These are phyloP conservation scores for Sebastes diploproa DNA, from an alignment of 2,797 vertebrate species.

Conservation along the genomic window DNA sequence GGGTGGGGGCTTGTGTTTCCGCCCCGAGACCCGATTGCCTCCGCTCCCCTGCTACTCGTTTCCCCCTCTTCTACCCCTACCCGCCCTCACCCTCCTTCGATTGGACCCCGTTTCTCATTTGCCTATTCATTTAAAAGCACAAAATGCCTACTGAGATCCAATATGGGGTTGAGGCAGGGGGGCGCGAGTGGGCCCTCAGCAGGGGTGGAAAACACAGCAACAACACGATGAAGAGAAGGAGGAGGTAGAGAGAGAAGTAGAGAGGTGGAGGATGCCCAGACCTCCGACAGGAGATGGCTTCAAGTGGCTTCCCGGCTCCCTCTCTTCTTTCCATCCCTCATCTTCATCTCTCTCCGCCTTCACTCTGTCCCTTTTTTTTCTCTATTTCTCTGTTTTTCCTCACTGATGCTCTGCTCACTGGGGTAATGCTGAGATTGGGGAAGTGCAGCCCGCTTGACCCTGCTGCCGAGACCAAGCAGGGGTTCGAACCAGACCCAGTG, in stretches of 20 bases:
- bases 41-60: slow-evolving; percentile 74
- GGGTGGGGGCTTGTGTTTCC: slow-evolving; percentile 75
- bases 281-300: slow-evolving; percentile 71
- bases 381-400: slow-evolving; percentile 52
- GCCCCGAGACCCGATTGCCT: slow-evolving; percentile 79
- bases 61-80: slow-evolving; percentile 59
- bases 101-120: slow-evolving; percentile 83
- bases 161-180: slow-evolving; percentile 85
- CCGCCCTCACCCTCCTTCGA: slow-evolving; percentile 54
- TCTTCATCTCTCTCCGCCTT: slow-evolving; percentile 26
- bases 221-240: slow-evolving; percentile 71
- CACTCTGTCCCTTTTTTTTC: neutral
- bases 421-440: slow-evolving; percentile 58
- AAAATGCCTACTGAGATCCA: slow-evolving; percentile 88
- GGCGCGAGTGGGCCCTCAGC: slow-evolving; percentile 79
- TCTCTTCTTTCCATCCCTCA: slow-evolving; percentile 42
- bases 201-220: slow-evolving; percentile 77
- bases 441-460: slow-evolving; percentile 67
- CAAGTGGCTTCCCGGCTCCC: slow-evolving; percentile 63
- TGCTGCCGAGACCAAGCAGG: slow-evolving; percentile 53
- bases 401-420: slow-evolving; percentile 70
- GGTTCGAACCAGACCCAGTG: slow-evolving; percentile 41
- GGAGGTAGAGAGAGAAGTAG: slow-evolving; percentile 52
- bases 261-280: slow-evolving; percentile 65
- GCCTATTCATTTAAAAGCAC: slow-evolving; percentile 87